Evolutionary conservation across 2,113 vertebrate species (phyloP), one percentile per base, ranked within the genome.

Genomic region (Saccopteryx bilineata): DNA sequence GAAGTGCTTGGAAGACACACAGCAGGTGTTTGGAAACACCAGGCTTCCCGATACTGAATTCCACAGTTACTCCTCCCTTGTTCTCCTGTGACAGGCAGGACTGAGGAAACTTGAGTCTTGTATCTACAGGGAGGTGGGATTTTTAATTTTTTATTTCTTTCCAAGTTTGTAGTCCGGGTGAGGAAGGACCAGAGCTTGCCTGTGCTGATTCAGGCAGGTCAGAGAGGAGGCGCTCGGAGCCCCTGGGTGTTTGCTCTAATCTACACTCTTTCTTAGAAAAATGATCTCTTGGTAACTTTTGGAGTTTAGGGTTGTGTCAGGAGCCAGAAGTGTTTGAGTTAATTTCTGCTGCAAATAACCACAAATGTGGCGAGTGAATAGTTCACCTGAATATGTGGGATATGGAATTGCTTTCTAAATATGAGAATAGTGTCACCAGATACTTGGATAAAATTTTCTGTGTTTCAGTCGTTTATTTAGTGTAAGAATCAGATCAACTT

Each of bases 281-380:
- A 48, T 48, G 39, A 81, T 28, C 46, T 39, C 8, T 33, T 2
- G 5, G 0, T 14, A 21, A 52, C 19, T 78, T 82, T 31, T 9
- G 1, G 18, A 33, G 0, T 39, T 5, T n/a, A 1, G 3, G 5
- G 14, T 48, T 0, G 5, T 1, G 0, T 71, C 21, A 75, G 52
- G 86, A 91, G 14, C 5, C 11, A 88, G 23, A 9, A 56, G 11
- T 18, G 21, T 60, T 48, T 50, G 58, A 66, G n/a, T 7, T 39
- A 50, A 46, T 72, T 58, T 19, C 21, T 65, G 19, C 19, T 14
- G 58, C 91, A 90, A 81, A 86, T 52, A 58, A 58, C 74, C 28
- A 9, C 9, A 24, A 46, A 58, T 39, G 13, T 81, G 13, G 12
- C 58, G 21, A 31, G 74, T 46, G 79, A 82, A 6, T 48, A 60